Evolutionary conservation across 2,888 invertebrate species (phyloP), one percentile per base, ranked within the genome.

Genomic region (Podabrus alpinus): DNA sequence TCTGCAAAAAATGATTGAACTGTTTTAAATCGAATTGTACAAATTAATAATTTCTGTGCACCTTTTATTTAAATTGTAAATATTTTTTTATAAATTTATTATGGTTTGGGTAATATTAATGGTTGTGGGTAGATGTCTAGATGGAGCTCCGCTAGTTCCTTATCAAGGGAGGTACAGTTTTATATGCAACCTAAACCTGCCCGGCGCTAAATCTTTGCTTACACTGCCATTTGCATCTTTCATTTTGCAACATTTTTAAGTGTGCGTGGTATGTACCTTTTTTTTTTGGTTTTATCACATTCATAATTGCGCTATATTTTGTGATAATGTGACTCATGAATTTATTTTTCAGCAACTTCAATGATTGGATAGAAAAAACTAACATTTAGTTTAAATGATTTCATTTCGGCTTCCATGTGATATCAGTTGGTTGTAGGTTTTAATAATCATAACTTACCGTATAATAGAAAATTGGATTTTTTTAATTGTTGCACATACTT

Each of bases 81-180:
- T 77, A 29, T 62, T 68, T 68, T 76, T 76, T 76, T 79, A n/a
- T n/a, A 79, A 76, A 78, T 80, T 81, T 79, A 75, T 68, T 74
- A 77, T 80, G 80, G 81, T 87, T 86, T 85, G 84, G 83, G 81
- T 83, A 82, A 77, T 86, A 80, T 88, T 88, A 45, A 86, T 88
- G 87, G 89, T 89, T 88, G 87, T 87, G 86, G 88, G 86, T 88
- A 90, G 90, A 88, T 90, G 87, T 91, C 90, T 88, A 90, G 91
- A 86, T 90, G 90, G 90, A 91, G 90, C 87, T 91, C 90, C 78
- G 87, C 90, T 88, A 91, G 91, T 88, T 90, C 90, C 83, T 87
- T 91, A 82, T 90, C 90, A 82, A 88, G 89, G 86, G 91, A 91
- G 85, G 91, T 91, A 85, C 90, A 90, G 86, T 89, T 87, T 86